Evolutionary conservation across 1,140 invertebrate species (phyloP), one percentile per base, ranked within the genome.

Genomic region (Chlorops oryzae): DNA sequence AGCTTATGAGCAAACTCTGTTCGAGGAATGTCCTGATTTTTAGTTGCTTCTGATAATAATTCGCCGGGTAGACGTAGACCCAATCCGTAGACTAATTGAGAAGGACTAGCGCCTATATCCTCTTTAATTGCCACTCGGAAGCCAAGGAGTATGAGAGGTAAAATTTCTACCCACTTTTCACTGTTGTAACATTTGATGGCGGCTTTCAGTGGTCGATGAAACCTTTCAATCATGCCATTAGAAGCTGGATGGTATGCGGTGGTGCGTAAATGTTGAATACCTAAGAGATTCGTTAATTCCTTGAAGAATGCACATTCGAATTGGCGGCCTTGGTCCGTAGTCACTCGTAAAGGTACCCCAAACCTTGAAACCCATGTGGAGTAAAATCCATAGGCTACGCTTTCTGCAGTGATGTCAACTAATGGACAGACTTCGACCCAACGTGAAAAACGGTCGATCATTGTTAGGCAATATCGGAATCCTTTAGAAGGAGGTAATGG

Each of bases 161-260:
- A 55, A 1, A 43, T 20, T 21, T 65, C 54, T 2, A 55, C 50
- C 73, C 74, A 77, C 9, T 48, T 21, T 18, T 24, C 47, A 2
- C 45, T 55, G 3, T 52, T 20, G 39, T 63, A 58, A 22, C 62
- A 66, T 43, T 51, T 65, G 4, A 51, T 38, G 20, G 49, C 41
- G 7, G 42, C 32, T 21, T 45, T 51, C 12, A 51, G 22, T 2
- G 21, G 12, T 1, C 74, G 54, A 49, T 76, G 74, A 35, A 65
- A 63, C 3, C 74, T 49, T 47, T 77, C 73, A 3, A 76, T 57
- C 55, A 74, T 61, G 0, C 73, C 72, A 44, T 75, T 74, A 23
- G 65, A 53, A 17, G 49, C 44, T 7, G 73, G 71, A 44, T 75
- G 72, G 39, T 73, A 73, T 21, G 65, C 58, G 2, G 73, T 74